phyloP scores from a whole-genome alignment of 2,113 vertebrate species.

The Dipodomys merriami region DNA sequence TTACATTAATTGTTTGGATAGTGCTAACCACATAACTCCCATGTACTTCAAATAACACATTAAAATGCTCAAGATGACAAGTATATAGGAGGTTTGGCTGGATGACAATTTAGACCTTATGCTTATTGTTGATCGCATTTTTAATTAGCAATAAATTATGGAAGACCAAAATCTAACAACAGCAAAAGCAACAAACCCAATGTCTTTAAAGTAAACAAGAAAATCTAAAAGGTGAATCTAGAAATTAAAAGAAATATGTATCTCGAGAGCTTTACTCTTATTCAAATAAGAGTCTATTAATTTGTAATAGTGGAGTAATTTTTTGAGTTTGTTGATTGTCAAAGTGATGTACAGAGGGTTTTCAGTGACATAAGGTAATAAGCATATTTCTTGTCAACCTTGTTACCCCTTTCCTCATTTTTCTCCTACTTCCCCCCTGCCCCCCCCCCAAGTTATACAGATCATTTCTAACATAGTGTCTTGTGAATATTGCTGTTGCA shows the following conservation, averaged over 20 bases:
- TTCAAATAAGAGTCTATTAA: constrained; percentile 17
- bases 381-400: no score
- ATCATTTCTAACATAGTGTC: no score
- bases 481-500: no score
- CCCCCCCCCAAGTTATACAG: no score
- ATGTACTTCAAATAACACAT: constrained; percentile 39
- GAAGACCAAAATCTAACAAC: background rate
- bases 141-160: constrained; percentile 45
- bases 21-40: constrained; percentile 51
- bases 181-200: background rate
- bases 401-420: no score
- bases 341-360: no score
- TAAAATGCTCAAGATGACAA: background rate
- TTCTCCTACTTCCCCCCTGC: no score
- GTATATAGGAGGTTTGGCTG: background rate
- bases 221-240: constrained; percentile 6
- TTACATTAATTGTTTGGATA: constrained; percentile 63
- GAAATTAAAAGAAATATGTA: background rate
- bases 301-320: background rate
- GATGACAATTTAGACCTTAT: constrained; percentile 11
- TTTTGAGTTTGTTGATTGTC: no score
- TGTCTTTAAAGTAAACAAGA: background rate
- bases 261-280: background rate
- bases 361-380: no score
- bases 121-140: constrained; percentile 26